Base-by-base conservation (phyloP, 2,888 invertebrate genomes). In the Criorhina ranunculi region DNA sequence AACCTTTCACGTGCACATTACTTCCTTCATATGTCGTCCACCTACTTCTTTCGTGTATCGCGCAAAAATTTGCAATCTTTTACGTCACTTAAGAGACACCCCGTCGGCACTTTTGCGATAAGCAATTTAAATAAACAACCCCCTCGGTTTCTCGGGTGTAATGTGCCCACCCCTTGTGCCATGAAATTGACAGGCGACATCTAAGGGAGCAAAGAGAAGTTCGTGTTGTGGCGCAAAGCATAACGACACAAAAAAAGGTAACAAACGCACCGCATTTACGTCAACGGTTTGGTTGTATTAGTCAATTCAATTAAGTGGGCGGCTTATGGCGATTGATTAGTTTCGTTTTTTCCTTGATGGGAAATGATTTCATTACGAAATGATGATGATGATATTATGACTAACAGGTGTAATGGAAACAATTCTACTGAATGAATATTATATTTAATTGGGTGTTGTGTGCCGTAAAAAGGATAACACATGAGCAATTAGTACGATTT, bases 11-110 rank as follows among this genome's bases (percentile, higher is more conserved):
- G 42, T 15, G 19, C 19, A 12, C 19, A 19, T 12, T 12, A 12
- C 12, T 42, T 44, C 33, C 17, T 33, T 5, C 49, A n/a, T 57
- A 53, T 69, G 33, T 70, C 46, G 33, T 70, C 46, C 57, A 49
- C 42, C 72, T 49, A 64, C 78, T 11, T 31, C 6, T 15, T 51
- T 33, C 11, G 31, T 15, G 11, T 29, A 57, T 17, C 35, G 69
- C 35, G 53, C 8, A 69, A 35, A 75, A 81, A 42, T 70, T 64
- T 55, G 64, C 81, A 81, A 76, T 81, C 62, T 81, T 76, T 80
- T 75, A 75, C 80, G 80, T 80, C 80, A 80, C 80, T 69, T 81
- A 81, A 76, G 75, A 46, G 11, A 60, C 15, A 66, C 33, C 51
- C 60, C 67, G 37, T 35, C 7, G n/a, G 67, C 19, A 44, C 15